Evolutionary conservation across 2,888 invertebrate genomes (phyloP), one percentile per base, ranked within the genome.

Genomic region (Lithophane ornitopus): DNA sequence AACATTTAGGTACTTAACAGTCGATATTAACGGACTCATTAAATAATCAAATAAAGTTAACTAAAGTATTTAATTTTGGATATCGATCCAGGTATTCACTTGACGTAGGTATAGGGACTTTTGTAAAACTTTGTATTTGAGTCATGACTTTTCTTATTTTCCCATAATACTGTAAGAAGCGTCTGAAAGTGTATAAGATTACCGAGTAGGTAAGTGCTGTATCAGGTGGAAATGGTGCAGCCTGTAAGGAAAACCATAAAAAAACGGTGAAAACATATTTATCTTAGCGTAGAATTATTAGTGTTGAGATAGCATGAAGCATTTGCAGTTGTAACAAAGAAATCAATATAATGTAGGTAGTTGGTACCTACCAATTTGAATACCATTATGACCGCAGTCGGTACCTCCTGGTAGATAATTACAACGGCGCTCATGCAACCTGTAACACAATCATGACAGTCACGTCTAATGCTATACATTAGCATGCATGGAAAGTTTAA

Each of bases 361-460:
- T 63, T 3, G 34, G 34, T 34, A 34, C 34, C 34, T 34, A 54
- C 28, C 46, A 76, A 80, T 78, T 78, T 44, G 19, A 59, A 67
- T 39, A 67, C 59, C 75, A 75, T 67, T 56, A 81, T 56, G 49
- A 44, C 44, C n/a, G 49, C 12, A 61, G 49, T 44, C 59, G 28
- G 34, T 56, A 52, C 58, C n/a, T n/a, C n/a, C n/a, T 77, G 16
- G 39, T 68, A 58, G 28, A 66, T 76, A 82, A 76, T 70, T 56
- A 80, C 58, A 68, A 16, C 19, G 67, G 39, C 52, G 80, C 54
- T 59, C 79, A 77, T 80, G 84, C 80, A 80, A 83, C 67, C 67
- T 72, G 58, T 63, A 68, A 78, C 66, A 70, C 62, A 82, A 71
- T 82, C 78, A 83, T 56, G 56, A 52, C 78, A 59, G 77, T 65